Base-by-base conservation (phyloP, 2,888 invertebrate species). In the Volucella bombylans region DNA sequence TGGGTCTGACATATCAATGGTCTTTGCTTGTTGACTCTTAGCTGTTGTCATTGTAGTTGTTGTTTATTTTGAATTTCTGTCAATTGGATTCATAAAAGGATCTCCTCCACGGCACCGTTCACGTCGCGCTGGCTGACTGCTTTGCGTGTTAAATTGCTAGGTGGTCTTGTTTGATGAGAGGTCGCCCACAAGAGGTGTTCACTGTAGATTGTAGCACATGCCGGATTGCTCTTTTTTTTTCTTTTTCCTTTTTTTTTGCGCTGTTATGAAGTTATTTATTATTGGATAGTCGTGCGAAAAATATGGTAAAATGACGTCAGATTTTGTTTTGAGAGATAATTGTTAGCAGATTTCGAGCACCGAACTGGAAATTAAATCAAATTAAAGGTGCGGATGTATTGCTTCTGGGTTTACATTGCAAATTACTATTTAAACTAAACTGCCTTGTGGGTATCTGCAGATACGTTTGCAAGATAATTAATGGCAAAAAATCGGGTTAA, bases 1-100 rank as follows among this genome's bases (percentile, higher is more conserved):
- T 80, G 38, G 69, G 73, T 31, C 47, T 52, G 65, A 52, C 68
- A 79, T 61, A 62, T 73, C 57, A 78, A 78, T 78, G 72, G 78
- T 79, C 45, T 61, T 15, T 50, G 18, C 57, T 31, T 61, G 14
- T n/a, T 50, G 31, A 31, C 31, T 31, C 31, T 31, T 31, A 31
- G 31, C 31, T 31, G 31, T 31, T 52, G 52, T 73, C 47, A 43
- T 54, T 62, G 52, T 59, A 64, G 45, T 54, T 57, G 12, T 52
- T 64, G 15, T 39, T 77, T 55, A 45, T 71, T 68, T 57, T 77
- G 39, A 15, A 14, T 57, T 64, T 55, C 45, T 73, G 73, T 64
- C 61, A 52, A 77, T 76, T 61, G 59, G 50, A 59, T 50, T 10
- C 14, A 61, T 49, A 71, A 59, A 23, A 47, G 14, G 57, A 14